phyloP scores from a whole-genome alignment of 53 echinoderm and acorn worm species.

The Patiria pectinifera region DNA sequence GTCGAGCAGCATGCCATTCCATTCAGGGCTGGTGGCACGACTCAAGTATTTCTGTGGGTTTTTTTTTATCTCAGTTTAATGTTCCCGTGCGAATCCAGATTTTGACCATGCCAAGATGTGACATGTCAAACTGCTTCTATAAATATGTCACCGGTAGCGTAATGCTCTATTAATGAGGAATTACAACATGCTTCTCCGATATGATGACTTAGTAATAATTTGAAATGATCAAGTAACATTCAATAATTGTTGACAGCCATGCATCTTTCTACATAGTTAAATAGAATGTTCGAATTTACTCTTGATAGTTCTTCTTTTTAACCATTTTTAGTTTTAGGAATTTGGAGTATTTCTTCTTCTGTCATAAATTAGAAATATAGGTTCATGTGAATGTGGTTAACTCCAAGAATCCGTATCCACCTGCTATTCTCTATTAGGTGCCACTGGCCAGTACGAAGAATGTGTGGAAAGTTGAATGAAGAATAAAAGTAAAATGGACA shows the following conservation, averaged over 20 bases:
- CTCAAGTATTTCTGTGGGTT: background rate
- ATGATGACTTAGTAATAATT: background rate
- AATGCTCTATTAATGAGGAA: background rate
- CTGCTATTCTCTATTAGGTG: no score
- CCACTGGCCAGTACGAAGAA: background rate
- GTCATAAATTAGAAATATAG: background rate
- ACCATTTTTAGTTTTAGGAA: background rate
- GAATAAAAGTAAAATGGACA: background rate
- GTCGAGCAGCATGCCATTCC: conserved; percentile 57
- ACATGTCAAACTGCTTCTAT: background rate
- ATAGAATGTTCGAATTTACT: background rate
- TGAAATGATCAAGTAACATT: background rate
- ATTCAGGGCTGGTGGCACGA: conserved; percentile 47
- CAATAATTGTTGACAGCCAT: background rate
- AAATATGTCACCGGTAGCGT: background rate
- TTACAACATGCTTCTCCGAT: background rate
- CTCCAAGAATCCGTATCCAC: no score
- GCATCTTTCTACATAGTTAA: background rate
- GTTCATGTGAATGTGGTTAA: background rate
- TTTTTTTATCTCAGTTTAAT: conserved; percentile 33
- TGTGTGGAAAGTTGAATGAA: background rate
- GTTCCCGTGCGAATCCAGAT: conserved; percentile 6
- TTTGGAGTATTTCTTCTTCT: background rate
- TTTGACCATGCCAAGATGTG: background rate
- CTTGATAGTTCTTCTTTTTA: background rate